Conservation (phyloP, 2,113 vertebrate genomes). For the Halichoeres trimaculatus region DNA sequence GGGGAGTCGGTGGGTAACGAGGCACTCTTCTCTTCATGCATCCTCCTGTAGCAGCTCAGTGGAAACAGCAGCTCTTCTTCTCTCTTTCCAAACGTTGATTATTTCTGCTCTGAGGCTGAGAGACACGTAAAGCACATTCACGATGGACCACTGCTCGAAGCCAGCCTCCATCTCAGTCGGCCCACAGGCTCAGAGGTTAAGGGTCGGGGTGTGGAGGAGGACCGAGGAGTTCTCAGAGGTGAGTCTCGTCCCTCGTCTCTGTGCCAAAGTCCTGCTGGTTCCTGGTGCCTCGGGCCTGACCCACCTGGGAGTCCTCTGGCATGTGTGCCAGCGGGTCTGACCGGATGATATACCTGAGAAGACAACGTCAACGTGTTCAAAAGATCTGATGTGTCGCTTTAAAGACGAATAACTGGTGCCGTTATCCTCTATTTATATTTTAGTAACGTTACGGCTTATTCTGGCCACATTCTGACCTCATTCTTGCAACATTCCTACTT, state of each 20-base stretch:
- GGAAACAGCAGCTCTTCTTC: slow-evolving; percentile 26
- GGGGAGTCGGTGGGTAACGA: slow-evolving; percentile 29
- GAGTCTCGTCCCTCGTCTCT: slow-evolving; percentile 90
- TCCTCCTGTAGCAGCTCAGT: slow-evolving; percentile 71
- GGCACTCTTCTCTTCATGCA: slow-evolving; percentile 77
- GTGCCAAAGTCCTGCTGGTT: slow-evolving; percentile 84
- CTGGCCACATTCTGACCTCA: no score
- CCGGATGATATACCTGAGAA: slow-evolving; percentile 92
- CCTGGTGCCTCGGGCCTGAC: slow-evolving; percentile 78
- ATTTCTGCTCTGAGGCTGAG: slow-evolving; percentile 21
- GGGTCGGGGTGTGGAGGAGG: slow-evolving; percentile 38
- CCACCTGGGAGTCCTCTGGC: slow-evolving; percentile 82
- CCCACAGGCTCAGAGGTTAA: slow-evolving; percentile 38
- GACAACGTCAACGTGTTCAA: background rate
- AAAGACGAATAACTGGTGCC: no score
- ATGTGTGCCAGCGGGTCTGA: slow-evolving; percentile 93
- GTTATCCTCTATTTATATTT: no score
- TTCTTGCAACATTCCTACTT: no score
- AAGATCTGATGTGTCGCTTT: background rate
- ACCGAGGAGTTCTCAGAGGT: slow-evolving; percentile 72
- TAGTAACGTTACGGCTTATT: no score
- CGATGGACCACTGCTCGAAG: slow-evolving; percentile 10
- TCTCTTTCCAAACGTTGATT: background rate
- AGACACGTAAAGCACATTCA: slow-evolving; percentile 45
- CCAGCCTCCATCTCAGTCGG: slow-evolving; percentile 11